Conservation (phyloP, 2,113 vertebrate species). For the Asarcornis scutulata region DNA sequence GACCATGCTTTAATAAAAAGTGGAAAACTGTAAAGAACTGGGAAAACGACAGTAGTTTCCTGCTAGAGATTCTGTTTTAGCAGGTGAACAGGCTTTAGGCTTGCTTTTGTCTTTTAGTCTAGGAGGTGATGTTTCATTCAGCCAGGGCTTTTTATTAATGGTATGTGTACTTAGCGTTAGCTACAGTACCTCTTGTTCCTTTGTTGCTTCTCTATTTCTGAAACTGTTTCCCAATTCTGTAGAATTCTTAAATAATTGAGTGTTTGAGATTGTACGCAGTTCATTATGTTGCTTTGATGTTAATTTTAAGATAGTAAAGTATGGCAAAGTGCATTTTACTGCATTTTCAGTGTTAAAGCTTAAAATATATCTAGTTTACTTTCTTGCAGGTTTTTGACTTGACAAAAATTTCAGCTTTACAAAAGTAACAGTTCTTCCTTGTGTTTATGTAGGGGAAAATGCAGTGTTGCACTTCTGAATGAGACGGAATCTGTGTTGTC, state of each 20-base stretch:
- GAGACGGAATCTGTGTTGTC: slow-evolving; percentile 94
- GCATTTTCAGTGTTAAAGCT: background rate
- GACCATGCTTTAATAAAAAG: too few species aligned
- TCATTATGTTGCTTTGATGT: background rate
- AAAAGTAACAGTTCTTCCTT: background rate
- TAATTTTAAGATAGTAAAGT: background rate
- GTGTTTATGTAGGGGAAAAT: slow-evolving; percentile 88
- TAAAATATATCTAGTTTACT: background rate
- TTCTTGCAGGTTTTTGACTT: background rate
- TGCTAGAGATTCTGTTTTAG: too few species aligned
- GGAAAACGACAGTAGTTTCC: too few species aligned
- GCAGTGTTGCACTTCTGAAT: slow-evolving; percentile 94
- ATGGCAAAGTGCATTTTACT: background rate
- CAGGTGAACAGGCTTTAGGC: too few species aligned
- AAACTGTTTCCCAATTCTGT: background rate
- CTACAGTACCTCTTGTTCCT: background rate
- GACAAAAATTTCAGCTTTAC: background rate
- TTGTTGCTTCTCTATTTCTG: background rate
- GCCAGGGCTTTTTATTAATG: background rate
- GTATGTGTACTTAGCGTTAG: background rate
- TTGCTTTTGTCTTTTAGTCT: background rate
- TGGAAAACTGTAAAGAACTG: too few species aligned
- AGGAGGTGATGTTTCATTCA: background rate
- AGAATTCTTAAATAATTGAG: background rate
- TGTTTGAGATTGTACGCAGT: background rate